These are phyloP conservation scores for Amphilophus citrinellus DNA, from an alignment of 2,113 vertebrate genomes.

Conservation along the genomic window DNA sequence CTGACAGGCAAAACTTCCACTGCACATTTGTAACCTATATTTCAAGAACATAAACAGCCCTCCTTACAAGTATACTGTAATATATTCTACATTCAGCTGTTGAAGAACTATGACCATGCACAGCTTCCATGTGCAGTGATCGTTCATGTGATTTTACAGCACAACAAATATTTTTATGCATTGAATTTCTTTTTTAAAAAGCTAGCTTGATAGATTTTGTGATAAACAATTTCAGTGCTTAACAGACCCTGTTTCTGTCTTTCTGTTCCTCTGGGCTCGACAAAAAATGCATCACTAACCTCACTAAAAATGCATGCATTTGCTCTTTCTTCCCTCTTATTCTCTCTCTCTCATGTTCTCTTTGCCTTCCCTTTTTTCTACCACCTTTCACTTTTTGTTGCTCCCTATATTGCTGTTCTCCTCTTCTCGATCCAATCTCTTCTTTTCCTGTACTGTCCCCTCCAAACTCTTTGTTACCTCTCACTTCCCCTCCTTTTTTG, in stretches of 20 bases:
- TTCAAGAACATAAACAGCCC: conserved; percentile 19
- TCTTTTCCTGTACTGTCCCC: background rate
- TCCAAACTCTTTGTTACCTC: background rate
- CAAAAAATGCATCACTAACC: background rate
- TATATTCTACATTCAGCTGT: background rate
- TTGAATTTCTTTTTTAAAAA: background rate
- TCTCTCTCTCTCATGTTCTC: background rate
- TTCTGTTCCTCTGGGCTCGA: background rate
- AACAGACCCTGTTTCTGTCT: background rate
- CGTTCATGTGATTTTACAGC: background rate
- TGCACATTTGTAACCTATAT: conserved; percentile 27
- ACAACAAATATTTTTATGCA: background rate
- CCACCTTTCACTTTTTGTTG: background rate
- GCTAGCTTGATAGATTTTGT: background rate
- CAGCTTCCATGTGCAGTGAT: background rate
- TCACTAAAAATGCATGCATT: background rate
- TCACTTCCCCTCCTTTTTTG: background rate
- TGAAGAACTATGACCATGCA: background rate
- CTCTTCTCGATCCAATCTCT: background rate
- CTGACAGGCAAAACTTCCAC: conserved; percentile 22
- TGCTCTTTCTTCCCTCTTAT: background rate
- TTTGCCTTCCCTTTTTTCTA: background rate
- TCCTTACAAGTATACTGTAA: background rate
- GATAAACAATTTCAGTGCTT: background rate
- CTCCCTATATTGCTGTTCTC: background rate